These are phyloP conservation scores for Tanypteryx hageni DNA, from an alignment of 2,888 invertebrate species.

Conservation along the genomic window DNA sequence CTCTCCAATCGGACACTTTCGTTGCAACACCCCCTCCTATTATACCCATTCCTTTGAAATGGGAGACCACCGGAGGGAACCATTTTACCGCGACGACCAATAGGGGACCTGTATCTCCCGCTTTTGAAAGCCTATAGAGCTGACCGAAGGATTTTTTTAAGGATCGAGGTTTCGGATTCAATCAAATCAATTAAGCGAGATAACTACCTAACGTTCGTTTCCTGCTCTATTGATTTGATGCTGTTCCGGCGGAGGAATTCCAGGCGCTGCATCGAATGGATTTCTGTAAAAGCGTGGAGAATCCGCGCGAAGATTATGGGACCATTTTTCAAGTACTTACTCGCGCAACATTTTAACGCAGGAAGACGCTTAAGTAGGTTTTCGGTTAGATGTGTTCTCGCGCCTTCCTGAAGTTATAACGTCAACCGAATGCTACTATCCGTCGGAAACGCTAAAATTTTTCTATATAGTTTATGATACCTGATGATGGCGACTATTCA, in stretches of 20 bases:
- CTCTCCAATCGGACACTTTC: conserved; percentile 3
- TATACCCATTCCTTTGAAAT: conserved; percentile 22
- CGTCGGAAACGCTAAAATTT: too few species aligned
- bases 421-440: too few species aligned
- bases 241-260: neutral
- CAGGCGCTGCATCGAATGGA: neutral
- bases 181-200: conserved; percentile 19
- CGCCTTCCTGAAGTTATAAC: too few species aligned
- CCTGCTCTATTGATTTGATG: neutral
- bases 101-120: neutral
- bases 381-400: too few species aligned
- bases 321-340: neutral
- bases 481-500: too few species aligned
- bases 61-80: neutral
- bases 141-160: neutral
- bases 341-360: neutral
- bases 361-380: neutral
- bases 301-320: neutral
- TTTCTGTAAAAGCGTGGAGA: neutral
- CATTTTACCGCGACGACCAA: neutral
- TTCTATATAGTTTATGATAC: too few species aligned
- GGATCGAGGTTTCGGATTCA: conserved; percentile 1
- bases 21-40: neutral
- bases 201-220: too few species aligned
- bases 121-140: neutral